Conservation (phyloP, 2,113 vertebrate species). For the Dasyornis broadbenti region DNA sequence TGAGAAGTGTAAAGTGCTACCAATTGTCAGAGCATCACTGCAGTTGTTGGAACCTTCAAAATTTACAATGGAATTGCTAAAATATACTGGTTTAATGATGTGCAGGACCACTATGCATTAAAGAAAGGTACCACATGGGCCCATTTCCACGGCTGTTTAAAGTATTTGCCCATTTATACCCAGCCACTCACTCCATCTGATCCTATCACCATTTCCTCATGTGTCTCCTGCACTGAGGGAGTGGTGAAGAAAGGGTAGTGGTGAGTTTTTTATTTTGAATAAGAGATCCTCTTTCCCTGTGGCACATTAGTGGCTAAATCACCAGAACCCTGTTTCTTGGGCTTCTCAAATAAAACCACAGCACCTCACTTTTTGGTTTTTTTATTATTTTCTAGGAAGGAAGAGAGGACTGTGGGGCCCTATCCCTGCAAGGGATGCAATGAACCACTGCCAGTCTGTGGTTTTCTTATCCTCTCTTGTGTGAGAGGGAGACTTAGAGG, state of each 20-base stretch:
- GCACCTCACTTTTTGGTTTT: not conserved
- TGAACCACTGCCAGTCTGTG: fast-evolving
- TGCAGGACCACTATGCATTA: not conserved
- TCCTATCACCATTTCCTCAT: not conserved
- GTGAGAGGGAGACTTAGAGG: not conserved
- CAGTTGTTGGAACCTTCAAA: not conserved
- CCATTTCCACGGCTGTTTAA: not conserved
- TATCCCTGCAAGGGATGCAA: not conserved
- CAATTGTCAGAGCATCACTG: not conserved
- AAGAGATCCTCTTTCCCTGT: not conserved
- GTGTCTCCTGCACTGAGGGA: too few species aligned
- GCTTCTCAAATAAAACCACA: not conserved
- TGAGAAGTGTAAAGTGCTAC: not conserved
- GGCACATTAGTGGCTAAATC: not conserved
- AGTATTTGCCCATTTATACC: not conserved
- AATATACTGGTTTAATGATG: not conserved
- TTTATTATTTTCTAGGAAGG: not conserved
- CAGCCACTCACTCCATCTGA: not conserved
- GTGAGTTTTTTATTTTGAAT: not conserved
- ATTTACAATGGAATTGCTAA: not conserved
- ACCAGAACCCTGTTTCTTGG: not conserved
- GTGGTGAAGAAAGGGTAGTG: not conserved
- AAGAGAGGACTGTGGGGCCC: not conserved
- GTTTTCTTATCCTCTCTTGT: not conserved
- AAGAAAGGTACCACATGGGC: not conserved